Conservation (phyloP, 2,888 invertebrate genomes). For the Blastobasis adustella region DNA sequence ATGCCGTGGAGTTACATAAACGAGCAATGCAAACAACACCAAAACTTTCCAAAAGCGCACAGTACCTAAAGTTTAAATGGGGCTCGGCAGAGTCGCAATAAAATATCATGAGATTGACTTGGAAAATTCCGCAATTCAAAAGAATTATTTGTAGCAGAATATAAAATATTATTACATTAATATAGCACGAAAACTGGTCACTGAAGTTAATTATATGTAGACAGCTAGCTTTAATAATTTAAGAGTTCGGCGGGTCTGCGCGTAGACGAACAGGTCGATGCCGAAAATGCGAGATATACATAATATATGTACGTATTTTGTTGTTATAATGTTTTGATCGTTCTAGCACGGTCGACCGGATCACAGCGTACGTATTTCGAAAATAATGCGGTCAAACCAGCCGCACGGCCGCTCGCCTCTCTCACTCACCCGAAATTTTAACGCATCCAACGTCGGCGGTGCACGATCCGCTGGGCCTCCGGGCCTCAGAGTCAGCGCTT, state of each 20-base stretch:
- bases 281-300: constrained; percentile 18
- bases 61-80: constrained; percentile 23
- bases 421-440: constrained; percentile 73
- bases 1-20: constrained; percentile 24
- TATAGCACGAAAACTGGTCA: too few relatives aligned
- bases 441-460: constrained; percentile 70
- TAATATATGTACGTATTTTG: constrained; percentile 35
- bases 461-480: constrained; percentile 56
- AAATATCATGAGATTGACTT: too few relatives aligned
- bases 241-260: constrained; percentile 1
- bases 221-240: too few relatives aligned
- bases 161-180: background rate
- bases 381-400: constrained; percentile 75
- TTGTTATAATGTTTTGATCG: constrained; percentile 71
- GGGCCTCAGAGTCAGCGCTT: constrained; percentile 51
- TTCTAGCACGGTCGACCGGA: constrained; percentile 65
- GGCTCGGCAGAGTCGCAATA: too few relatives aligned
- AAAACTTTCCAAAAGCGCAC: constrained; percentile 61
- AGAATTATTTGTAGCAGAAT: too few relatives aligned
- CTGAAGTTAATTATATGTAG: too few relatives aligned
- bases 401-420: constrained; percentile 59
- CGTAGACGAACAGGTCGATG: constrained; percentile 24
- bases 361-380: constrained; percentile 70
- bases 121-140: too few relatives aligned
- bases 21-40: constrained; percentile 38